Evolutionary conservation across 2,797 vertebrate species (phyloP).

Genomic region (Rhincodon typus): DNA sequence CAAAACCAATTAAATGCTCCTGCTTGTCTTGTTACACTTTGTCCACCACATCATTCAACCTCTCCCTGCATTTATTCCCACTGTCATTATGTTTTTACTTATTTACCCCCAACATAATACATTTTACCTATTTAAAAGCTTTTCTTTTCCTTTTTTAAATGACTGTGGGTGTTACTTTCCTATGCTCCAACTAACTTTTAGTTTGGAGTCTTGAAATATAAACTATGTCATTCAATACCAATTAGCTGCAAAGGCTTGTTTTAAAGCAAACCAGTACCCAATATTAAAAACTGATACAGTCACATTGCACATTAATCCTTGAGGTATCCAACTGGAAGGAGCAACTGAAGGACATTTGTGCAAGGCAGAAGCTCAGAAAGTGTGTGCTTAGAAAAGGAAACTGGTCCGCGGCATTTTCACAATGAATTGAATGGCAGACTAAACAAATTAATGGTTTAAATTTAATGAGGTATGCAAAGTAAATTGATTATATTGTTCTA

Average conservation of each 20-base stretch:
- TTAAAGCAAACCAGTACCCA: not conserved
- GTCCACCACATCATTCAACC: not conserved
- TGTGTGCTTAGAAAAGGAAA: not conserved
- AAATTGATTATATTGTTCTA: not conserved
- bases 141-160: not conserved
- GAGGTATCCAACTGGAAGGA: not conserved
- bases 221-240: not conserved
- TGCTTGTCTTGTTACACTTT: not conserved
- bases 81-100: not conserved
- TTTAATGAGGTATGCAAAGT: no score
- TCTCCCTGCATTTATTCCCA: not conserved
- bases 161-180: no score
- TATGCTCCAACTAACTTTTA: not conserved
- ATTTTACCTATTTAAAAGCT: not conserved
- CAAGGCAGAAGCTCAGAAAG: not conserved
- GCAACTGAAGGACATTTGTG: not conserved
- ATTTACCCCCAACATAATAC: not conserved
- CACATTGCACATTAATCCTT: not conserved
- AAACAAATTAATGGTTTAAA: not conserved
- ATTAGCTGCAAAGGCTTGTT: not conserved
- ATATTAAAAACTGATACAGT: not conserved
- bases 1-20: not conserved
- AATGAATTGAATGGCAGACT: not conserved
- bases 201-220: no score
- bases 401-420: not conserved